phyloP scores from a whole-genome alignment of 2,888 invertebrate species.

The Iphiclides podalirius region DNA sequence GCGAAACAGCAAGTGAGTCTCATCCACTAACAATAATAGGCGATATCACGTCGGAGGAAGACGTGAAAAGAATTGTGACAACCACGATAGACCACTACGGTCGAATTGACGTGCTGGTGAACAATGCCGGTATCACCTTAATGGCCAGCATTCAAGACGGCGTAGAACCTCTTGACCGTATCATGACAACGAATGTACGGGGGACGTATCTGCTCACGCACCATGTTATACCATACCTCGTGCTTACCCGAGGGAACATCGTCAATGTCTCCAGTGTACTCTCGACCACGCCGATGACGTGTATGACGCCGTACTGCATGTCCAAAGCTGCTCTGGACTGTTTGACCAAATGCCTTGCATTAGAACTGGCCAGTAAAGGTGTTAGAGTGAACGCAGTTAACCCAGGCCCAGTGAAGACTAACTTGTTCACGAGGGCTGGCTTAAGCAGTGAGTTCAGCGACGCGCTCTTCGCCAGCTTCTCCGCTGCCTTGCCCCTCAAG shows the following conservation, averaged over 20 bases:
- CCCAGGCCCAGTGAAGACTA: slow-evolving; percentile 58
- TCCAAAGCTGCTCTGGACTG: slow-evolving; percentile 63
- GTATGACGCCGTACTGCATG: slow-evolving; percentile 57
- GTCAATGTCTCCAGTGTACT: slow-evolving; percentile 59
- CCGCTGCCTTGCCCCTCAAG: slow-evolving; percentile 43
- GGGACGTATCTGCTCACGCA: slow-evolving; percentile 53
- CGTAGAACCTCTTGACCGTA: slow-evolving; percentile 45
- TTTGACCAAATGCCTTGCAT: slow-evolving; percentile 59
- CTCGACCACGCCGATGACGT: slow-evolving; percentile 44
- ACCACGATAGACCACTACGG: slow-evolving; percentile 47
- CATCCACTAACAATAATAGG: slow-evolving; percentile 50
- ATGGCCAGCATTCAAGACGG: slow-evolving; percentile 40
- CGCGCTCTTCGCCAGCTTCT: slow-evolving; percentile 41
- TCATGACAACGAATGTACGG: slow-evolving; percentile 57
- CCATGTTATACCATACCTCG: slow-evolving; percentile 46
- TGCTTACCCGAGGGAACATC: slow-evolving; percentile 53
- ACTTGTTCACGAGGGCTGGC: slow-evolving; percentile 51
- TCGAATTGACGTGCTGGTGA: slow-evolving; percentile 55
- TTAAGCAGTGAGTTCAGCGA: slow-evolving; percentile 43
- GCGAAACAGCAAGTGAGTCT: slow-evolving; percentile 40
- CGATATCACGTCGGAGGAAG: slow-evolving; percentile 51
- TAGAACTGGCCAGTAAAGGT: slow-evolving; percentile 50
- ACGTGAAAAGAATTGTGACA: slow-evolving; percentile 46
- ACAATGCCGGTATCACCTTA: slow-evolving; percentile 56
- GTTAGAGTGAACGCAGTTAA: slow-evolving; percentile 62